Percentiles rank a stretch among this genome's conserved stretches.
phyloP scores from a whole-genome alignment of 2,888 invertebrate genomes.

The Caenorhabditis zanzibari region DNA sequence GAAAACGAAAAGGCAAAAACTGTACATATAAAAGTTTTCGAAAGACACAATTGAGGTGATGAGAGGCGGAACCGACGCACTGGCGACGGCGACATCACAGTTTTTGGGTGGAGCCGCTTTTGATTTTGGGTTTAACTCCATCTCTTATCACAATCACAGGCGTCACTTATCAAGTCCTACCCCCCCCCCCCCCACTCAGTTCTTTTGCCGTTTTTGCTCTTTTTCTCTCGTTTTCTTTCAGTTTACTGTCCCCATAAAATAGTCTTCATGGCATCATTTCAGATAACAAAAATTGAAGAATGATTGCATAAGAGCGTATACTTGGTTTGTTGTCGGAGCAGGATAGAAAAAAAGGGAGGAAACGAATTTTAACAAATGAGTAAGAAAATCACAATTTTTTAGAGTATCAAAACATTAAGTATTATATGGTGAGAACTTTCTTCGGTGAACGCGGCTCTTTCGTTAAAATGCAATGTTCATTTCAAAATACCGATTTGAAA shows the following conservation, averaged over 20 bases:
- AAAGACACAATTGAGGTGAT: background rate
- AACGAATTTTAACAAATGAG: no score
- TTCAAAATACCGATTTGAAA: no score
- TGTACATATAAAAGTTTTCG: background rate
- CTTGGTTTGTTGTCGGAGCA: conserved; percentile 2
- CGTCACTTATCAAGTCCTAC: conserved; percentile 9
- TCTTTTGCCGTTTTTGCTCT: conserved; percentile 29
- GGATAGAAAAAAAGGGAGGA: background rate
- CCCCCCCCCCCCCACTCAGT: conserved; percentile 10
- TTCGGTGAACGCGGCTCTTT: no score
- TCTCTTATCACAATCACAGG: conserved; percentile 33
- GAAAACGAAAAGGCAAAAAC: conserved; percentile 13
- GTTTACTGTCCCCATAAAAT: conserved; percentile 32
- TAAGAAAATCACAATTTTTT: no score
- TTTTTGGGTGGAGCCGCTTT: conserved; percentile 55
- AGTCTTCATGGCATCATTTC: conserved; percentile 53
- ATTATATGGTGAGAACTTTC: no score
- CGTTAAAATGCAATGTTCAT: no score
- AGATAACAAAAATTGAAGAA: conserved; percentile 47
- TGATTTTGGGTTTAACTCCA: background rate
- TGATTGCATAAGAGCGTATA: conserved; percentile 39
- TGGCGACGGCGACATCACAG: background rate
- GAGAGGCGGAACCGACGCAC: background rate
- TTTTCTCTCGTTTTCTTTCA: conserved; percentile 38
- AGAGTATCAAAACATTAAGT: no score